phyloP scores from a whole-genome alignment of 2,888 invertebrate genomes.

The Lepidochrysops patricia region DNA sequence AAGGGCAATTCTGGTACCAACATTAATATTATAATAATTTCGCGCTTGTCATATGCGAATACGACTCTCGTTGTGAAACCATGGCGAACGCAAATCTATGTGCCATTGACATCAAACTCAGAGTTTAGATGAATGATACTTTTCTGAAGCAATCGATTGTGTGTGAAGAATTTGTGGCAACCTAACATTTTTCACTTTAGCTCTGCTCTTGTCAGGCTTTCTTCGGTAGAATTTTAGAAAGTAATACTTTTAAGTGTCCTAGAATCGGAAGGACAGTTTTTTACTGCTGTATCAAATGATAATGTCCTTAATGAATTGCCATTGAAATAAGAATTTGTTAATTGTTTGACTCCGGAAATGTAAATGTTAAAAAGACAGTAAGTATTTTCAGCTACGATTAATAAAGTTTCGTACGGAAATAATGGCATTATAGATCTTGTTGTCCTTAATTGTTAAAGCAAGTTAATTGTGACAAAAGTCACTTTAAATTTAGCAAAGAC shows the following conservation, averaged over 20 bases:
- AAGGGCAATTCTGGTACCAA: neutral
- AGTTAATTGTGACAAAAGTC: neutral
- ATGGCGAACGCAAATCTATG: neutral
- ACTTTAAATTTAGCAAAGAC: neutral
- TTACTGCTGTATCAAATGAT: too few relatives aligned
- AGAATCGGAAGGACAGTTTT: too few relatives aligned
- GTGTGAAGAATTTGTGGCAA: neutral
- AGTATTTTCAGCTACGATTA: too few relatives aligned
- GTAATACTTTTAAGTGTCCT: too few relatives aligned
- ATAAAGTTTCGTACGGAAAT: neutral
- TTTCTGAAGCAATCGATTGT: neutral
- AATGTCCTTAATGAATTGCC: too few relatives aligned
- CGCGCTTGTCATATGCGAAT: neutral
- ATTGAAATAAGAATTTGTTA: too few relatives aligned
- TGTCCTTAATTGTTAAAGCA: neutral
- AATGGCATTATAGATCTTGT: neutral
- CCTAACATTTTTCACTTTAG: neutral
- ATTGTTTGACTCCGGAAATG: too few relatives aligned
- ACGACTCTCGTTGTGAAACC: neutral
- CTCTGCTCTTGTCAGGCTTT: neutral
- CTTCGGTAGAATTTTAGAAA: too few relatives aligned
- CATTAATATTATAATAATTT: slow-evolving; percentile 10
- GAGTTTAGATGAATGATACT: neutral
- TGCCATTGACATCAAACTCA: neutral
- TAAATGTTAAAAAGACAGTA: too few relatives aligned